These are phyloP conservation scores for Pavo muticus DNA, from an alignment of 2,113 vertebrate genomes.

Conservation along the genomic window DNA sequence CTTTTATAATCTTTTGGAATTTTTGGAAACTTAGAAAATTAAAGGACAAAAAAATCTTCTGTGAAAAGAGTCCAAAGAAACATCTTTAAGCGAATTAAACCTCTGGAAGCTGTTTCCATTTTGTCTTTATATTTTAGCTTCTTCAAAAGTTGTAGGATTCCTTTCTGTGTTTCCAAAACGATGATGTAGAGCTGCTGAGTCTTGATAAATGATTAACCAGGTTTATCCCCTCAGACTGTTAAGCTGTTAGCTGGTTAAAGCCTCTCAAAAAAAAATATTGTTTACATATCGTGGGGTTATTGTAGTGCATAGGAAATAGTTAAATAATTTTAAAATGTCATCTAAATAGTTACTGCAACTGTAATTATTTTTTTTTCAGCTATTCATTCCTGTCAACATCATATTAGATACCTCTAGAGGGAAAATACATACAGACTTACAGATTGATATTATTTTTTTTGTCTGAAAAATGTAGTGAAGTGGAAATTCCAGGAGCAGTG, in stretches of 20 bases:
- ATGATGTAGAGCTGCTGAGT: background rate
- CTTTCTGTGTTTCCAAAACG: background rate
- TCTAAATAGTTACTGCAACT: background rate
- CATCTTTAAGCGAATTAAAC: background rate
- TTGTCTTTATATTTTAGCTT: background rate
- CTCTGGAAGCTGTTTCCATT: background rate
- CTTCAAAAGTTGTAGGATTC: background rate
- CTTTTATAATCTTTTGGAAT: background rate
- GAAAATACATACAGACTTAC: background rate
- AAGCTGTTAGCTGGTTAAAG: background rate
- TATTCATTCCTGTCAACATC: background rate
- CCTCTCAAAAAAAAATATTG: background rate
- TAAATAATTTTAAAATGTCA: background rate
- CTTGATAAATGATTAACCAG: background rate
- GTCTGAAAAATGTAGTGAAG: background rate
- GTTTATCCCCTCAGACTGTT: background rate
- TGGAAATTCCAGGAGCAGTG: background rate
- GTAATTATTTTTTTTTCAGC: background rate
- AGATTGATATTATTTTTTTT: background rate
- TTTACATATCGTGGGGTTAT: background rate
- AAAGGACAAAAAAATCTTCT: background rate
- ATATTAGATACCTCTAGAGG: background rate
- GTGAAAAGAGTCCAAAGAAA: background rate
- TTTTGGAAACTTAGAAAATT: background rate
- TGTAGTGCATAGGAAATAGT: background rate